Percentiles rank a stretch among this genome's conserved stretches.
Evolutionary conservation across 2,113 vertebrate species (phyloP).

Genomic region (Ascaphus truei): DNA sequence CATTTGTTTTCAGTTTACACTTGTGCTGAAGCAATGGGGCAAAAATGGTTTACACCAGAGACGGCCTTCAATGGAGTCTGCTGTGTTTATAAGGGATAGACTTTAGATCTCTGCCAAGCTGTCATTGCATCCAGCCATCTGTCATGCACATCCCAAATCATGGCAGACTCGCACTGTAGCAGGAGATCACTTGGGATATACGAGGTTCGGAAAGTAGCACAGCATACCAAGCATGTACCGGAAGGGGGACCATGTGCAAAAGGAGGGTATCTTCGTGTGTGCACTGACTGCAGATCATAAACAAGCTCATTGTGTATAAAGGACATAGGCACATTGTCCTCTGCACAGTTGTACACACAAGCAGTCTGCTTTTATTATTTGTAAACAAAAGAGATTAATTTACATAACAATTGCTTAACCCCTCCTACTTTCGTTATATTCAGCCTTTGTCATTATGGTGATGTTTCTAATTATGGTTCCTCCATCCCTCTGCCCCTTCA

Average conservation of each 20-base stretch:
- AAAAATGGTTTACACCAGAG: too few species aligned
- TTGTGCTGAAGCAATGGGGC: too few species aligned
- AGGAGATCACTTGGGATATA: not conserved
- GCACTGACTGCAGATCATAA: not conserved
- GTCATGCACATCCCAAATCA: too few species aligned
- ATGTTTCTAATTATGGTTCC: constrained; percentile 9
- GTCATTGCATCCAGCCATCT: too few species aligned
- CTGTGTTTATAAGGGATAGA: too few species aligned
- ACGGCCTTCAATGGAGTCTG: too few species aligned
- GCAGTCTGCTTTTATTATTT: not conserved
- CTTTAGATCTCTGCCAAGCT: too few species aligned
- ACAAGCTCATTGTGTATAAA: not conserved
- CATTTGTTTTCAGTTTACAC: too few species aligned
- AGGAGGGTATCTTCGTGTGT: too few species aligned
- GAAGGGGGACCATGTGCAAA: too few species aligned
- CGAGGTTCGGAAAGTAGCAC: too few species aligned
- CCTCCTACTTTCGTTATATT: constrained; percentile 1
- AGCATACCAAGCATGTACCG: too few species aligned
- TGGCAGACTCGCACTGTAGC: not conserved
- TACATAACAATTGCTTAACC: constrained; percentile 17
- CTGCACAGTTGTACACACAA: not conserved
- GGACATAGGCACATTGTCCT: not conserved
- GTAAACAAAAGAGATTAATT: not conserved
- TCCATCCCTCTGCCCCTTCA: not conserved
- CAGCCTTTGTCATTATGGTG: not conserved